These are phyloP conservation scores for Apis florea DNA, from an alignment of 1,140 invertebrate species.

Conservation along the genomic window DNA sequence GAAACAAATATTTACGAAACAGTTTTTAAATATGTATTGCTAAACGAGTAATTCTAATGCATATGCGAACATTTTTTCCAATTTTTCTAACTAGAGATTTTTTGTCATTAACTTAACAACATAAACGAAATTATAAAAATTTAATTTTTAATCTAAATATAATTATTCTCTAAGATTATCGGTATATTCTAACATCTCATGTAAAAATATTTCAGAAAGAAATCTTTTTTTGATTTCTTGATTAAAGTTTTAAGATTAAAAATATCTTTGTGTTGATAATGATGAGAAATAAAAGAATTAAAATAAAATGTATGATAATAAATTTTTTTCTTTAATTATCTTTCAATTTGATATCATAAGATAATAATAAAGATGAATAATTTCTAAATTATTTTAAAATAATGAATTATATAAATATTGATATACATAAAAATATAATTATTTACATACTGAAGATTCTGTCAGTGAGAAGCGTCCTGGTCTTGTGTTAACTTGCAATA, in stretches of 20 bases:
- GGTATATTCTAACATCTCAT: not conserved
- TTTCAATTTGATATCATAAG: not conserved
- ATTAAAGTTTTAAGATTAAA: slow-evolving; percentile 26
- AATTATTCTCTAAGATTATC: not conserved
- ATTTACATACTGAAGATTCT: slow-evolving; percentile 63
- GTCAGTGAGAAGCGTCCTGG: slow-evolving; percentile 69
- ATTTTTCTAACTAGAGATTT: slow-evolving; percentile 13
- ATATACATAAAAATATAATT: not conserved
- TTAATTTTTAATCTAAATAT: not conserved
- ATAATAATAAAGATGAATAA: not conserved
- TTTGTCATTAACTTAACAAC: not conserved
- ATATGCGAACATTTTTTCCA: slow-evolving; percentile 22
- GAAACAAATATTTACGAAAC: not conserved
- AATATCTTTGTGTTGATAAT: not conserved
- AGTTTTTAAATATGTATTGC: not conserved
- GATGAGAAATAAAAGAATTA: slow-evolving; percentile 14
- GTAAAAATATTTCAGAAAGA: slow-evolving; percentile 6
- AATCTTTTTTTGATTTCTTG: slow-evolving; percentile 17
- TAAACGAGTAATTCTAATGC: slow-evolving; percentile 2
- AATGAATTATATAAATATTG: not conserved
- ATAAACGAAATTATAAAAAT: not conserved
- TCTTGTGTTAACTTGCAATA: slow-evolving; percentile 57
- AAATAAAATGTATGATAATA: slow-evolving; percentile 1
- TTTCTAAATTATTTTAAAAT: not conserved
- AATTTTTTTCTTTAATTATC: not conserved